These are phyloP conservation scores for Mormyrops attenuatus DNA, from an alignment of 2,797 vertebrate genomes.

Conservation along the genomic window DNA sequence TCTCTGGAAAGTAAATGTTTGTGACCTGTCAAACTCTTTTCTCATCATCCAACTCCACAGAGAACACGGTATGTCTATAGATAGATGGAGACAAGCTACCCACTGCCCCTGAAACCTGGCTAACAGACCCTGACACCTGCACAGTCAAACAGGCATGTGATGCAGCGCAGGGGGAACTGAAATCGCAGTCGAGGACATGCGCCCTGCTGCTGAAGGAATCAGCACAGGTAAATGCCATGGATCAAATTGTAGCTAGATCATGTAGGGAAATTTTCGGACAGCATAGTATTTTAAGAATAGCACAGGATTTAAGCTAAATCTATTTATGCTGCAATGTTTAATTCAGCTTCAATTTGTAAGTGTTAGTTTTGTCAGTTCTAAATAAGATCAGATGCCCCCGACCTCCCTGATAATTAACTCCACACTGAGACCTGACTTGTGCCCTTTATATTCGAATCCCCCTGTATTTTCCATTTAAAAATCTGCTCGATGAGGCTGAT, in stretches of 20 bases:
- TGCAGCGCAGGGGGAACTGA: neutral
- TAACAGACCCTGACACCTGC: constrained; percentile 5
- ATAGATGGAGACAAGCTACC: neutral
- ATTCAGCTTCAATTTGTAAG: neutral
- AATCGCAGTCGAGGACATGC: neutral
- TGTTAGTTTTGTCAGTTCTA: neutral
- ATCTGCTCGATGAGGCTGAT: neutral
- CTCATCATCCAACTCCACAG: neutral
- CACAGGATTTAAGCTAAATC: neutral
- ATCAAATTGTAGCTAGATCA: neutral
- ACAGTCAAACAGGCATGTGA: neutral
- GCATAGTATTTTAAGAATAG: neutral
- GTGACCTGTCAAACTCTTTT: neutral
- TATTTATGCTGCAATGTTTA: neutral
- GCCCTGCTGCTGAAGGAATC: neutral
- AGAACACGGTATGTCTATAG: neutral
- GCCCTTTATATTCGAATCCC: neutral
- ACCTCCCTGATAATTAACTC: neutral
- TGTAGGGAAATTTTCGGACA: neutral
- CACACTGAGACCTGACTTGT: neutral
- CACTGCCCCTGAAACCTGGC: neutral
- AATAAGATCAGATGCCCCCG: neutral
- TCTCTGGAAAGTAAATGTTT: neutral
- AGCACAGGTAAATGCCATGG: neutral
- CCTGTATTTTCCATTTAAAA: neutral